phyloP scores from a whole-genome alignment of 2,797 vertebrate genomes.

The Melanogrammus aeglefinus region DNA sequence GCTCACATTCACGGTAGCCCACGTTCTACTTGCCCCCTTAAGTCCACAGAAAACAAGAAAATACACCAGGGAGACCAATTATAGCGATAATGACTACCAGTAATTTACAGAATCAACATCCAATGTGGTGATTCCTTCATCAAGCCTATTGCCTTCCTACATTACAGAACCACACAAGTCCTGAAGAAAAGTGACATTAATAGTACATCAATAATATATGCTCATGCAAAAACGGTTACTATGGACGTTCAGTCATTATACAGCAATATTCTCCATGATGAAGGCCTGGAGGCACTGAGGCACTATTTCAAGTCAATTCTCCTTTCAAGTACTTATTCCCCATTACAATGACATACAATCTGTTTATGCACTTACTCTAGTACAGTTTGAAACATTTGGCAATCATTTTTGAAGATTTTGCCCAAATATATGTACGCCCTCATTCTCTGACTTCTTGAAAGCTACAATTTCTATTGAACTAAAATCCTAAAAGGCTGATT shows the following conservation, averaged over 20 bases:
- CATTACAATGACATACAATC: not conserved
- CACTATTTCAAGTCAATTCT: not conserved
- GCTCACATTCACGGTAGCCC: not conserved
- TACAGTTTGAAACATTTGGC: not conserved
- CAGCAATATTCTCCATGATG: not conserved
- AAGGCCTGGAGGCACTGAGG: not conserved
- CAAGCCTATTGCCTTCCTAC: not conserved
- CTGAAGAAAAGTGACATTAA: not conserved
- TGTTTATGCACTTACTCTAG: not conserved
- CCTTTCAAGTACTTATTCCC: not conserved
- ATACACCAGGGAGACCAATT: not conserved
- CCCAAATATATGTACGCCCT: not conserved
- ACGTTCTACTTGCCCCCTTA: not conserved
- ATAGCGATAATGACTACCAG: not conserved
- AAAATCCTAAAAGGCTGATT: not conserved
- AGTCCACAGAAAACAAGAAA: not conserved
- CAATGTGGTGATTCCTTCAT: not conserved
- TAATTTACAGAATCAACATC: not conserved
- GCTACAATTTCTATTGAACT: not conserved
- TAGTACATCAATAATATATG: not conserved
- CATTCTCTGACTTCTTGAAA: not conserved
- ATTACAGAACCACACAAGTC: not conserved
- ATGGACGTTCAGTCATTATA: not conserved
- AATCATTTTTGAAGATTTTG: not conserved
- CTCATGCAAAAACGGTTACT: not conserved